Conservation (phyloP, 2,888 invertebrate genomes). For the Lepidonotus clava region DNA sequence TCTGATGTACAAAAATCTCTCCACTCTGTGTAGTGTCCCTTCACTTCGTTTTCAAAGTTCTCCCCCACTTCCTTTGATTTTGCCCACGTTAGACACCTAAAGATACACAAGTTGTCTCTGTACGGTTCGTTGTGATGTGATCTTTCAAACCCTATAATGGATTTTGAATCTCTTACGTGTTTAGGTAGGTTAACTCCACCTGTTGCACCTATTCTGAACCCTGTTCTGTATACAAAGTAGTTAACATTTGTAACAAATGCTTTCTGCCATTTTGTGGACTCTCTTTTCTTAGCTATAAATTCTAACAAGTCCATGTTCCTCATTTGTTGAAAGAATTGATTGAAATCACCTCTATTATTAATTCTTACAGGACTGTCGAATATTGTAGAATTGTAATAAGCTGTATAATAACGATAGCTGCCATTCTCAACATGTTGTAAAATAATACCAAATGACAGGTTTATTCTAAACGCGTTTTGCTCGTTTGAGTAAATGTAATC, state of each 20-base stretch:
- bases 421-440: not conserved
- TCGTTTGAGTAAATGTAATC: not conserved
- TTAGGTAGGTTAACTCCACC: not conserved
- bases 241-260: not conserved
- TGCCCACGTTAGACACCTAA: not conserved
- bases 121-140: not conserved
- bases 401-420: not conserved
- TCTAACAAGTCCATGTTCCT: not conserved
- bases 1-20: not conserved
- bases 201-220: not conserved
- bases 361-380: not conserved
- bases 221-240: constrained; percentile 14
- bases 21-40: not conserved
- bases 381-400: not conserved
- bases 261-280: constrained; percentile 7
- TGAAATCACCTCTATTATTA: not conserved
- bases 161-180: not conserved
- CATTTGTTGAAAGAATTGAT: not conserved
- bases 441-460: not conserved
- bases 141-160: not conserved
- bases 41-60: not conserved
- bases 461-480: not conserved
- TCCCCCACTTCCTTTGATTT: no score
- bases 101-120: constrained; percentile 26
- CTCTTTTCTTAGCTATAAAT: not conserved